Evolutionary conservation across 2,797 vertebrate genomes (phyloP), one percentile per base, ranked within the genome.

Genomic region (Rhinatrema bivittatum): DNA sequence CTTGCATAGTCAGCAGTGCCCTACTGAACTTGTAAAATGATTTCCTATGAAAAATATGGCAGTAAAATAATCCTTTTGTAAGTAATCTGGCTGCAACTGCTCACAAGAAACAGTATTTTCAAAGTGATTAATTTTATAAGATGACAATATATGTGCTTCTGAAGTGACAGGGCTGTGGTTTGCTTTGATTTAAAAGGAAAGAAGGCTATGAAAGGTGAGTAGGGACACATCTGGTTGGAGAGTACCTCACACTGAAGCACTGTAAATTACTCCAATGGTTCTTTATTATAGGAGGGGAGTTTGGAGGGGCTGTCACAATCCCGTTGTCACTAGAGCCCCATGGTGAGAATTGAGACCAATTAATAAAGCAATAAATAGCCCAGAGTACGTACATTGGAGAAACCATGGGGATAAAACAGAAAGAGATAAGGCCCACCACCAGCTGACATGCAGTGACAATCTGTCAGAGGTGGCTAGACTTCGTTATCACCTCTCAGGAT

Each of bases 321-420:
- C 25, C 52, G 54, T 54, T 22, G 20, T 5, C 24, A 10, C 42
- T 7, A 53, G 63, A 70, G 53, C 44, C 63, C 32, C 32, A 5
- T 7, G 0, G 2, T 9, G 20, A 35, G 52, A 46, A 32, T n/a
- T 1, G 7, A 21, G 19, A 29, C 59, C 55, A 54, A 60, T 70
- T 66, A 76, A 53, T 52, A 28, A 38, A 28, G 35, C 19, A 20
- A 26, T 3, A 16, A 13, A 32, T 4, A 18, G 25, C 25, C 30
- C 5, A 34, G 27, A 17, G 20, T 15, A 6, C 9, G 22, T 12
- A 12, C 9, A 2, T 7, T 22, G 25, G 48, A 20, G 34, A 42
- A 32, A 12, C 16, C 24, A 53, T 30, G 12, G n/a, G n/a, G n/a
- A n/a, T n/a, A n/a, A n/a, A n/a, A n/a, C n/a, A n/a, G n/a, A n/a